Percentiles rank a stretch among this genome's conserved stretches.
Evolutionary conservation across 1,140 invertebrate genomes (phyloP).

Genomic region (Meteorus sp.): DNA sequence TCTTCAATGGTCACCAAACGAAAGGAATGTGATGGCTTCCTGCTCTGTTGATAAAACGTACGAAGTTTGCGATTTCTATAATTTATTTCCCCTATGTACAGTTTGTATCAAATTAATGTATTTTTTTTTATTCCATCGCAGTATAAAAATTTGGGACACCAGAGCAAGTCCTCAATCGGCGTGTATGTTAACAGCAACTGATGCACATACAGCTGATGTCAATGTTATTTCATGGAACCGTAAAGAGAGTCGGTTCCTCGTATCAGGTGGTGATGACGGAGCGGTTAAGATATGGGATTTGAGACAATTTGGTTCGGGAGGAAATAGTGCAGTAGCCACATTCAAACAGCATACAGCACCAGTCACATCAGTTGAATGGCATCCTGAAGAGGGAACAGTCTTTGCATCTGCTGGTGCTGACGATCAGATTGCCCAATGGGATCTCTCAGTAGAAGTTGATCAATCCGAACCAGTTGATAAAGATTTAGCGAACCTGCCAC

Average conservation of each 20-base stretch:
- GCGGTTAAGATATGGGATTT: constrained; percentile 95
- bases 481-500: constrained; percentile 75
- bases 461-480: constrained; percentile 62
- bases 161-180: constrained; percentile 82
- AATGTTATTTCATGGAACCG: constrained; percentile 98
- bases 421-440: constrained; percentile 97
- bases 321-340: constrained; percentile 76
- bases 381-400: constrained; percentile 88
- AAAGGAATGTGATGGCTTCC: constrained; percentile 89
- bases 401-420: constrained; percentile 93
- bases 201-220: constrained; percentile 90
- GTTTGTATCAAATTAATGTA: constrained; percentile 12
- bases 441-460: constrained; percentile 89
- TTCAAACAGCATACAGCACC: constrained; percentile 94
- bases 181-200: constrained; percentile 85
- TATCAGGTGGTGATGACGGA: constrained; percentile 91
- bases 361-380: constrained; percentile 97
- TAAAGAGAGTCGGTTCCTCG: constrained; percentile 69
- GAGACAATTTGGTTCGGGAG: constrained; percentile 78
- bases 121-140: constrained; percentile 38
- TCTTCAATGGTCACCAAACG: constrained; percentile 98
- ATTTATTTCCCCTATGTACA: not conserved
- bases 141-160: constrained; percentile 89
- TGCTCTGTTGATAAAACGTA: constrained; percentile 91
- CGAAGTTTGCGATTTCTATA: too few species aligned